These are phyloP conservation scores for Trinectes maculatus DNA, from an alignment of 2,113 vertebrate genomes.

Conservation along the genomic window DNA sequence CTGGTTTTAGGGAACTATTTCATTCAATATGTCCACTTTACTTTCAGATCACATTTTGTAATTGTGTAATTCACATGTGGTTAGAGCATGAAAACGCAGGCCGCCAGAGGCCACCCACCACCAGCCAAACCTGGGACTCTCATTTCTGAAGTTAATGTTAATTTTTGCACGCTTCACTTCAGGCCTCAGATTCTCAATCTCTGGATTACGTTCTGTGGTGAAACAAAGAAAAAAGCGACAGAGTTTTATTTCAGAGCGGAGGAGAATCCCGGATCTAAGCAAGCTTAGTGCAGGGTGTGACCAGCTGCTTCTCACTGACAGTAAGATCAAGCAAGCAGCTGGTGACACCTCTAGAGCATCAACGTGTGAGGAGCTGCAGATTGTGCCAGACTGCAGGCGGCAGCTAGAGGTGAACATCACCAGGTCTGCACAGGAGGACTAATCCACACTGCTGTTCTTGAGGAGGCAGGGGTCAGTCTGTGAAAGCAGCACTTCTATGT, in stretches of 20 bases:
- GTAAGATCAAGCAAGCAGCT: slow-evolving; percentile 38
- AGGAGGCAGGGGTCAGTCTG: background rate
- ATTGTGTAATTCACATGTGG: slow-evolving; percentile 21
- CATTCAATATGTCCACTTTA: slow-evolving; percentile 38
- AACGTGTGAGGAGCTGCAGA: slow-evolving; percentile 16
- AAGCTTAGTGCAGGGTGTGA: slow-evolving; percentile 43
- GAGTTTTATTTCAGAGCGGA: slow-evolving; percentile 31
- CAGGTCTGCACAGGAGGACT: slow-evolving; percentile 4
- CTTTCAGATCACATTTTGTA: slow-evolving; percentile 42
- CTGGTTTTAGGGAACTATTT: slow-evolving; percentile 9
- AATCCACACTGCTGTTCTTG: background rate
- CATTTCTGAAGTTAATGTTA: slow-evolving; percentile 21
- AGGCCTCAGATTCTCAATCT: slow-evolving; percentile 31
- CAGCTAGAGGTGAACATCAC: background rate
- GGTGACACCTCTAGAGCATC: slow-evolving; percentile 53
- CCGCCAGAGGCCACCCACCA: slow-evolving; percentile 15
- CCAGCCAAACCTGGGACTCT: background rate
- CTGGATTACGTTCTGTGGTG: slow-evolving; percentile 40
- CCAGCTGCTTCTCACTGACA: slow-evolving; percentile 50
- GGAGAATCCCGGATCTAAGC: slow-evolving; percentile 5
- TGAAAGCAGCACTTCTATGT: background rate
- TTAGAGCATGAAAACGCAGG: slow-evolving; percentile 13
- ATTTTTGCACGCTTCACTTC: slow-evolving; percentile 6
- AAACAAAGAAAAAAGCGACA: slow-evolving; percentile 10
- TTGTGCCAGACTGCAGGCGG: background rate